A percentile compares a stretch with the other conserved stretches of the same genome.
phyloP scores from a whole-genome alignment of 2,113 vertebrate species.

The Pampusana beccarii region DNA sequence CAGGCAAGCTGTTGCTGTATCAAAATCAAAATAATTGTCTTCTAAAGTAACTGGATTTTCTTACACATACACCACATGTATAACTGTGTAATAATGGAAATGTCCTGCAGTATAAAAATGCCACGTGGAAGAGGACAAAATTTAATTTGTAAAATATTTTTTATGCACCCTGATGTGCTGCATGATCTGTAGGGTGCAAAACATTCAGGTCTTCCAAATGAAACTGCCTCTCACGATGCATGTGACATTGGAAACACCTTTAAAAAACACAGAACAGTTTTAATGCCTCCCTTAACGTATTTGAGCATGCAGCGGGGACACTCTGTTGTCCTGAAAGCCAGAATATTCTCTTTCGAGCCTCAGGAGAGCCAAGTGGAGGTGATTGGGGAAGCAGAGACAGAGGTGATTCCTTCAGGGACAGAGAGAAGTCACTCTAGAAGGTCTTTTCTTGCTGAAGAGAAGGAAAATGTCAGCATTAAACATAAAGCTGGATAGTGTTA shows the following conservation, averaged over 20 bases:
- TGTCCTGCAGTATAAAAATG: neutral
- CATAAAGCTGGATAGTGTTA: neutral
- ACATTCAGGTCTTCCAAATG: neutral
- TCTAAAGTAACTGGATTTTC: neutral
- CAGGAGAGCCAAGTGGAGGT: neutral
- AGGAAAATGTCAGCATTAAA: neutral
- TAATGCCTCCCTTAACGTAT: neutral
- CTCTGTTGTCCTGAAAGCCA: neutral
- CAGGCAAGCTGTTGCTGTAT: neutral
- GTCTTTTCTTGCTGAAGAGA: neutral
- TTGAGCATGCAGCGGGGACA: neutral
- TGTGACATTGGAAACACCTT: neutral
- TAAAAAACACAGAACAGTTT: neutral
- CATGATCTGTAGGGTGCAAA: neutral
- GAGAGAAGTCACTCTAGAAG: neutral
- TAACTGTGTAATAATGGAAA: neutral
- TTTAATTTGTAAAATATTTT: neutral
- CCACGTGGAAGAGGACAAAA: neutral
- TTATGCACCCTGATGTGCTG: neutral
- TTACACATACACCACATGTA: neutral
- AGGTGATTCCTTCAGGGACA: neutral
- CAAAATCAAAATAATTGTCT: neutral
- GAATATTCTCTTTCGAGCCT: neutral
- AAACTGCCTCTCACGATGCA: neutral
- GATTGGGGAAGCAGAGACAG: neutral